Evolutionary conservation across 2,113 vertebrate genomes (phyloP), one percentile per base, ranked within the genome.

Genomic region (Mus musculus): DNA sequence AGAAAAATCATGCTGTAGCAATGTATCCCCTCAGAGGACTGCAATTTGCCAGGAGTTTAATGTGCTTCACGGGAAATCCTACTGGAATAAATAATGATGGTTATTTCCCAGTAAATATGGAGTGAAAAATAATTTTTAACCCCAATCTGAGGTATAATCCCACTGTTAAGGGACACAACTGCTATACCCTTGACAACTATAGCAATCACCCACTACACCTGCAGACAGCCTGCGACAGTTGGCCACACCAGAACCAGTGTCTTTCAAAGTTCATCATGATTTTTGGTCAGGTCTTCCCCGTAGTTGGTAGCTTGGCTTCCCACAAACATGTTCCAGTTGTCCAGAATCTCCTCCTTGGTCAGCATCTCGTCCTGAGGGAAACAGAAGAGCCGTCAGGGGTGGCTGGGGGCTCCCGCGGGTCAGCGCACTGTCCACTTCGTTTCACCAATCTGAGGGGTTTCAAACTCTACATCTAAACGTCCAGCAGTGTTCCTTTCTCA

Each of bases 241-340:
- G 93, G 94, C 92, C n/a, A 54, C 67, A 5, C 19, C 61, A 39
- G 19, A 1, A 73, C 76, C 86, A 75, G 36, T 16, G 3, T 84
- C 96, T 98, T 98, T 99, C 99, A 99, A 96, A 99, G 99, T 90
- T 99, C 99, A 67, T 99, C 99, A 0, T 99, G 99, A 96, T 99
- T 99, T 98, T 98, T 99, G 39, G 99, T 99, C 96, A 99, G 99
- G 93, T 99, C 99, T 95, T 99, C 99, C 86, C 99, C 99, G 0
- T 99, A 99, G 98, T 99, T 99, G 94, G 99, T 99, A 95, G 99
- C 99, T 97, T 99, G 99, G 97, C 99, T 99, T 98, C 99, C 99
- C 49, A 99, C 99, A 17, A 99, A 99, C 99, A 99, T 99, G 98
- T 99, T 99, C 99, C 99, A 99, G 95, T 99, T 99, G 97, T 99